Evolutionary conservation across 2,888 invertebrate genomes (phyloP), one percentile per base, ranked within the genome.

Genomic region (Opisthograptis luteolata): DNA sequence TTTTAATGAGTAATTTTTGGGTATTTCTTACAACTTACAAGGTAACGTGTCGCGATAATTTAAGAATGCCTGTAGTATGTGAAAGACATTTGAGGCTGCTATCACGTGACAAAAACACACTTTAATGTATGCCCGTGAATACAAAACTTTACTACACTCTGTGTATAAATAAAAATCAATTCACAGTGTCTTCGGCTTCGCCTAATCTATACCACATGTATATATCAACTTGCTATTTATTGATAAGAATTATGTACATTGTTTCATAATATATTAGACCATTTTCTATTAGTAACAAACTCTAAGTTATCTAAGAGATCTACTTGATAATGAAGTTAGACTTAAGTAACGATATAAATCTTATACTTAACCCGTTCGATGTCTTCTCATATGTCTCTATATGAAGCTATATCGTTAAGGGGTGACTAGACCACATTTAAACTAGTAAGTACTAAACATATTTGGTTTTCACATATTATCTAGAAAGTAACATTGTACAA

Each of bases 101-200:
- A n/a, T n/a, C n/a, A n/a, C n/a, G n/a, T n/a, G n/a, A n/a, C n/a
- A n/a, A n/a, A n/a, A n/a, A n/a, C n/a, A n/a, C n/a, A n/a, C n/a
- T n/a, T n/a, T n/a, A n/a, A n/a, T n/a, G n/a, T n/a, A n/a, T n/a
- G n/a, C n/a, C n/a, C n/a, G n/a, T n/a, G n/a, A 24, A 2, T n/a
- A n/a, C 8, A 4, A n/a, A 14, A 35, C n/a, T 13, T 13, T 13
- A 8, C 22, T 24, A 36, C 42, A 49, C 58, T 58, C 13, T 45
- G 48, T 19, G 32, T 56, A 60, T 42, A 55, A 62, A 63, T 55
- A 49, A 27, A 68, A 55, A 46, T 79, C 77, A 80, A 78, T 80
- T 80, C 76, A 75, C 74, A 76, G 69, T n/a, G n/a, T n/a, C n/a
- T 78, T 81, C 81, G 80, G 80, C 81, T 76, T 81, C 60, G 79